Conservation (phyloP, 30 jellyfish, hydroid and myxozoan species). For the Cassiopea xamachana region DNA sequence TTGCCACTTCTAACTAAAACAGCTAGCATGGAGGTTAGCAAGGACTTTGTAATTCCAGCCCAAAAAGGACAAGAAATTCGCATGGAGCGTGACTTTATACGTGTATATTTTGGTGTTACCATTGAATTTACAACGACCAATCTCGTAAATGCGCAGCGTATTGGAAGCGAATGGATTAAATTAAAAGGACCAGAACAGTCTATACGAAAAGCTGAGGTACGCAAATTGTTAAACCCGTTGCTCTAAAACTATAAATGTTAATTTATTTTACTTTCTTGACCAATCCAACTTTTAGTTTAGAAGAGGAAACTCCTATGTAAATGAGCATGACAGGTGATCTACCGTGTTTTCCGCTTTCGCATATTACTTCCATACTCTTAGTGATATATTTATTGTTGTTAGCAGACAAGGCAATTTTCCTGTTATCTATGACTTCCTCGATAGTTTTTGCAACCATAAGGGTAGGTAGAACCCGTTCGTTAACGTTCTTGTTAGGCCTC, state of each 20-base stretch:
- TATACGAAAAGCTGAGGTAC: conserved; percentile 44
- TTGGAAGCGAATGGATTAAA: conserved; percentile 65
- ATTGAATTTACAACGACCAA: conserved; percentile 53
- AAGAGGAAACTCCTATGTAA: conserved; percentile 9
- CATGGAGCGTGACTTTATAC: neutral
- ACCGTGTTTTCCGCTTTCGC: conserved; percentile 15
- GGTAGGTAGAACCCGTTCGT: no score
- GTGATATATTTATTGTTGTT: neutral
- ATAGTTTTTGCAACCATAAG: no score
- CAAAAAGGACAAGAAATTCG: conserved; percentile 36
- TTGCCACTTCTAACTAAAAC: neutral
- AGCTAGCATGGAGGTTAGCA: neutral
- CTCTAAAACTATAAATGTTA: no score
- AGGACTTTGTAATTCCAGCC: conserved; percentile 65
- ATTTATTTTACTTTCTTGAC: no score
- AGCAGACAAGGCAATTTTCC: neutral
- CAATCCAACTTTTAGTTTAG: no score
- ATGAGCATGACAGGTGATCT: neutral
- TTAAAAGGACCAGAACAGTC: conserved; percentile 40
- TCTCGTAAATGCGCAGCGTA: conserved; percentile 19
- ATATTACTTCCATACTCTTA: neutral
- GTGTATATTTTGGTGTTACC: conserved; percentile 26
- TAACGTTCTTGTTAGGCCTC: no score
- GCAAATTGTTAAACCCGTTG: neutral
- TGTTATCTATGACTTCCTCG: no score